Evolutionary conservation across 2,888 invertebrate genomes (phyloP).

Genomic region (Perithous albicinctus): DNA sequence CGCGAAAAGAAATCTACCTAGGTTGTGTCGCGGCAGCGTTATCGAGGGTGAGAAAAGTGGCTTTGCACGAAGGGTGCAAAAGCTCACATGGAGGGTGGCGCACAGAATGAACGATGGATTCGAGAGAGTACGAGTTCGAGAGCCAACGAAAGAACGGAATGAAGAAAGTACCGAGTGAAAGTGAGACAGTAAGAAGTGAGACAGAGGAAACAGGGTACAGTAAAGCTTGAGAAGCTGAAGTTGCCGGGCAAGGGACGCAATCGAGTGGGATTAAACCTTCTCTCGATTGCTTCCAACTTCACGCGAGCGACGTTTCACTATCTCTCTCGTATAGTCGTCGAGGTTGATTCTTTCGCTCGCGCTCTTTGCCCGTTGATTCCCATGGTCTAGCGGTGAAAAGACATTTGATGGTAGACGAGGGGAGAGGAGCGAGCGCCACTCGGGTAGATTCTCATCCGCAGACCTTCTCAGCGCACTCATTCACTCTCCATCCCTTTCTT

Average conservation of each 20-base stretch:
- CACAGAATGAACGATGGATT: conserved; percentile 44
- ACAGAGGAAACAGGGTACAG: conserved; percentile 46
- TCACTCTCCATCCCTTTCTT: conserved; percentile 40
- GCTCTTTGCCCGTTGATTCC: conserved; percentile 58
- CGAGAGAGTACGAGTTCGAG: conserved; percentile 36
- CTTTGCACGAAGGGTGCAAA: conserved; percentile 60
- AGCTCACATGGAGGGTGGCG: conserved; percentile 47
- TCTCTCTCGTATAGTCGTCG: conserved; percentile 43
- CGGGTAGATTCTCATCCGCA: conserved; percentile 59
- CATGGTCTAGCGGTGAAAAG: conserved; percentile 72
- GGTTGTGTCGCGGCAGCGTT: conserved; percentile 10
- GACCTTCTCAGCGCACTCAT: conserved; percentile 45
- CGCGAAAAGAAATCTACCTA: conserved; percentile 38
- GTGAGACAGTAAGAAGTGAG: conserved; percentile 50
- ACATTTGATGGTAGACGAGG: conserved; percentile 66
- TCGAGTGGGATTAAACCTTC: conserved; percentile 84
- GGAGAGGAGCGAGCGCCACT: conserved; percentile 63
- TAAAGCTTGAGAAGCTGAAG: conserved; percentile 62
- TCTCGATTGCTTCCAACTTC: conserved; percentile 84
- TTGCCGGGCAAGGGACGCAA: conserved; percentile 81
- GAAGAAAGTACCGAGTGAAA: conserved; percentile 71
- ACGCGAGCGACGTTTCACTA: conserved; percentile 75
- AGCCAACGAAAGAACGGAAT: conserved; percentile 68
- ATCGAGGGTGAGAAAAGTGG: conserved; percentile 73
- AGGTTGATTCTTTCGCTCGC: conserved; percentile 56